Percentiles rank a stretch among this genome's conserved stretches.
Evolutionary conservation across 2,888 invertebrate species (phyloP).

Genomic region (Tenthredo amoena): DNA sequence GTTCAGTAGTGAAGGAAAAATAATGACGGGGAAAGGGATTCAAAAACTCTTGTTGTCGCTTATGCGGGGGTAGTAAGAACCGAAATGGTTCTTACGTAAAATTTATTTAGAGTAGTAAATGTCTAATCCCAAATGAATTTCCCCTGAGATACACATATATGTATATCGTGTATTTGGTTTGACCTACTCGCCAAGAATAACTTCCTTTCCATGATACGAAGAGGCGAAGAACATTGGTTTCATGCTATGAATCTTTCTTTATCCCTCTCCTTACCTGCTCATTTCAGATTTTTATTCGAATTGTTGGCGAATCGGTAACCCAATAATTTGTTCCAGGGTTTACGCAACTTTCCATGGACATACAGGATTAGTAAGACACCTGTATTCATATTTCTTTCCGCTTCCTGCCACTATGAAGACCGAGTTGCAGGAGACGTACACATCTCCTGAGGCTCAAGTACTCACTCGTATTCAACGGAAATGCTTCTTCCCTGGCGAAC

Average conservation of each 20-base stretch:
- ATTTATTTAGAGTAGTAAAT: no score
- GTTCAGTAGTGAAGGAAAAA: no score
- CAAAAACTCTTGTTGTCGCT: no score
- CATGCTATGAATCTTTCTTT: neutral
- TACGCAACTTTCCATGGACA: neutral
- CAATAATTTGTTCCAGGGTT: neutral
- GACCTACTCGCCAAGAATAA: no score
- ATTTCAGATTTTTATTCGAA: neutral
- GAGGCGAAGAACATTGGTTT: neutral
- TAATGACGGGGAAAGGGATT: no score
- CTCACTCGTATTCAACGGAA: slow-evolving; percentile 83
- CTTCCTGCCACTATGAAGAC: neutral
- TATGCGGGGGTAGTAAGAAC: no score
- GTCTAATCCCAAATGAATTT: no score
- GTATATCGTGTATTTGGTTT: no score
- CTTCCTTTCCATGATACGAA: no score
- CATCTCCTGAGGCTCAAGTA: slow-evolving; percentile 87
- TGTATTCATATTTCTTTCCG: neutral
- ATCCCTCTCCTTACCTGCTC: neutral
- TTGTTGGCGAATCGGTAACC: neutral
- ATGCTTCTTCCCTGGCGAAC: slow-evolving; percentile 87
- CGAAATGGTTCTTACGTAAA: no score
- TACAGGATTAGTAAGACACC: neutral
- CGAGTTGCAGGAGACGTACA: slow-evolving; percentile 85
- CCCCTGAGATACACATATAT: no score